A percentile compares a stretch with the other conserved stretches of the same genome.
phyloP scores from a whole-genome alignment of 2,888 invertebrate species.

The Spialia ferax region DNA sequence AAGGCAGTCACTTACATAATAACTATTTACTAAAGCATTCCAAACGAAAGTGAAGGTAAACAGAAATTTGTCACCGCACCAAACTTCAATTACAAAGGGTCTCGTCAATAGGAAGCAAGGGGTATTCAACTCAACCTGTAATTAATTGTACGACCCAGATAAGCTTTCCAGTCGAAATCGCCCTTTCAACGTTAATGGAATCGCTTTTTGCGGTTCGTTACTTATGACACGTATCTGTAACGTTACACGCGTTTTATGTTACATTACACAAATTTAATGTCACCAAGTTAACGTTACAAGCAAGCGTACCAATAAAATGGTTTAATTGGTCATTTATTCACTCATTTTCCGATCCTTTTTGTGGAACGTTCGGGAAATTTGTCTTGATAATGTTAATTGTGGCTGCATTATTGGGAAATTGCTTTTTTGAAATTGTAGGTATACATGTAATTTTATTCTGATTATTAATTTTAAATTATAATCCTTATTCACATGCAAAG shows the following conservation, averaged over 20 bases:
- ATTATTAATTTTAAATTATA: background rate
- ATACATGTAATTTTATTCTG: background rate
- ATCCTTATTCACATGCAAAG: background rate
- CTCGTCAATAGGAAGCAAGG: constrained; percentile 13
- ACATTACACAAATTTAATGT: constrained; percentile 24
- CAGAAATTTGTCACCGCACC: constrained; percentile 11
- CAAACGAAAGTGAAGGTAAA: background rate
- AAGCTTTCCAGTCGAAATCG: constrained; percentile 37
- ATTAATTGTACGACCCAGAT: constrained; percentile 22
- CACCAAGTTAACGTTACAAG: constrained; percentile 12
- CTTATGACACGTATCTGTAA: constrained; percentile 36
- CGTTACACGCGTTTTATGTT: constrained; percentile 26
- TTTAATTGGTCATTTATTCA: background rate
- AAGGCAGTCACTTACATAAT: background rate
- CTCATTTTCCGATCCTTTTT: background rate
- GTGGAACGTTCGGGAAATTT: background rate
- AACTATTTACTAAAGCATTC: background rate
- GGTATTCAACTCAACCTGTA: constrained; percentile 16
- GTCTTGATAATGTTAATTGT: background rate
- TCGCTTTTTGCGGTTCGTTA: constrained; percentile 39
- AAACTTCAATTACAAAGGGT: constrained; percentile 1
- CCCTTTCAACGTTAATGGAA: constrained; percentile 35
- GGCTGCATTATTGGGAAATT: background rate
- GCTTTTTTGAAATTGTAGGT: background rate
- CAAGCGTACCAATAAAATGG: constrained; percentile 13